These are phyloP conservation scores for Coleophora flavipennella DNA, from an alignment of 2,888 invertebrate species.

Conservation along the genomic window DNA sequence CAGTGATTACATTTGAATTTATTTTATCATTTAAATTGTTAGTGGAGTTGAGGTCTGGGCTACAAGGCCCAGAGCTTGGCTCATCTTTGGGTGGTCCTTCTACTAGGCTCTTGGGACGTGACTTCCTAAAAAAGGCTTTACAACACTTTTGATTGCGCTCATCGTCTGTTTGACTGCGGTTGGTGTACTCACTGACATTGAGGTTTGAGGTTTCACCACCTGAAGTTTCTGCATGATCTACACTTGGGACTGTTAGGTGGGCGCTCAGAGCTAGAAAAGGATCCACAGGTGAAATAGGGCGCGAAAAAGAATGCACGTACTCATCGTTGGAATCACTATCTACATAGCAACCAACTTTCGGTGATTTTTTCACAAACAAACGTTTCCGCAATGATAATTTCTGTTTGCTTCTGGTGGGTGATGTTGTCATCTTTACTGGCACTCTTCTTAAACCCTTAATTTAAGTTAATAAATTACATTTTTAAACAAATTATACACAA, in stretches of 20 bases:
- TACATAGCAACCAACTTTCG: constrained; percentile 67
- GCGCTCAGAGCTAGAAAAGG: constrained; percentile 62
- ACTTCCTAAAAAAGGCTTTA: constrained; percentile 56
- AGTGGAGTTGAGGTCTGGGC: constrained; percentile 50
- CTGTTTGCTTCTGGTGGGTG: constrained; percentile 62
- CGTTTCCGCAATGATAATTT: constrained; percentile 65
- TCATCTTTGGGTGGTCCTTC: constrained; percentile 49
- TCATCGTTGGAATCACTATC: constrained; percentile 65
- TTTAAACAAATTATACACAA: constrained; percentile 53
- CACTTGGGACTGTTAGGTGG: constrained; percentile 30
- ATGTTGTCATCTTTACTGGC: constrained; percentile 63
- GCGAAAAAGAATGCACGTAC: constrained; percentile 49
- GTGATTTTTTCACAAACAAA: constrained; percentile 65
- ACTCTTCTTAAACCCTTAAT: constrained; percentile 44
- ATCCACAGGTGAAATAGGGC: constrained; percentile 64
- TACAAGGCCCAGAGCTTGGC: constrained; percentile 40
- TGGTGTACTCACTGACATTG: constrained; percentile 27
- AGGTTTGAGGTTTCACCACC: constrained; percentile 32
- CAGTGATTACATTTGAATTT: constrained; percentile 44
- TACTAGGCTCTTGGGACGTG: constrained; percentile 56
- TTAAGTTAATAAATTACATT: constrained; percentile 66
- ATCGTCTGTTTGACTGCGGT: constrained; percentile 39
- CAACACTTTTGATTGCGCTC: constrained; percentile 55
- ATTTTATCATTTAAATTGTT: constrained; percentile 53
- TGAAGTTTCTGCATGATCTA: constrained; percentile 32